phyloP scores from a whole-genome alignment of 2,797 vertebrate genomes.

The Nasua narica region DNA sequence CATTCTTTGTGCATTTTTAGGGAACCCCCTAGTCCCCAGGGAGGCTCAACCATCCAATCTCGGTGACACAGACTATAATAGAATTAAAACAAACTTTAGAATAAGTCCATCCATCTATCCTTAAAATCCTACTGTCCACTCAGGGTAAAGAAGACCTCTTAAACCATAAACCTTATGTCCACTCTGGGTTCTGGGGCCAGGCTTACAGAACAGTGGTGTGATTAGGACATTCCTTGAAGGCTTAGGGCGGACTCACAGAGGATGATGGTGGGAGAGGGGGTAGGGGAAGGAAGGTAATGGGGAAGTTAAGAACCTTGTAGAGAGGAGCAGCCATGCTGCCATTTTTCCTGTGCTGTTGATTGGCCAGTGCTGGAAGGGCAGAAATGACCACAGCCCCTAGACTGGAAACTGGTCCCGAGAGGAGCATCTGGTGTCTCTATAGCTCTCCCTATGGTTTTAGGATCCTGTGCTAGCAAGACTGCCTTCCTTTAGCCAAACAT shows the following conservation, averaged over 20 bases:
- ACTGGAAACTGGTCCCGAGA: not conserved
- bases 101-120: not conserved
- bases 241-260: not conserved
- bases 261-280: not conserved
- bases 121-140: not conserved
- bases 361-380: not conserved
- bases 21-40: not conserved
- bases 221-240: not conserved
- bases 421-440: not conserved
- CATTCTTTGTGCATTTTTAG: not conserved
- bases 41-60: not conserved
- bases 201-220: not conserved
- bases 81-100: constrained; percentile 16
- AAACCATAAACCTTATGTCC: not conserved
- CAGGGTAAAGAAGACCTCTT: not conserved
- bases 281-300: not conserved
- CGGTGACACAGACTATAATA: not conserved
- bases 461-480: not conserved
- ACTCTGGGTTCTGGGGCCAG: not conserved
- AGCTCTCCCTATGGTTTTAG: not conserved
- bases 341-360: not conserved
- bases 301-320: not conserved
- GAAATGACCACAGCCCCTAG: not conserved
- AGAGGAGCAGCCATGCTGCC: not conserved
- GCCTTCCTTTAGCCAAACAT: not conserved